Evolutionary conservation across 2,888 invertebrate species (phyloP), one percentile per base, ranked within the genome.

Genomic region (Noctua comes): DNA sequence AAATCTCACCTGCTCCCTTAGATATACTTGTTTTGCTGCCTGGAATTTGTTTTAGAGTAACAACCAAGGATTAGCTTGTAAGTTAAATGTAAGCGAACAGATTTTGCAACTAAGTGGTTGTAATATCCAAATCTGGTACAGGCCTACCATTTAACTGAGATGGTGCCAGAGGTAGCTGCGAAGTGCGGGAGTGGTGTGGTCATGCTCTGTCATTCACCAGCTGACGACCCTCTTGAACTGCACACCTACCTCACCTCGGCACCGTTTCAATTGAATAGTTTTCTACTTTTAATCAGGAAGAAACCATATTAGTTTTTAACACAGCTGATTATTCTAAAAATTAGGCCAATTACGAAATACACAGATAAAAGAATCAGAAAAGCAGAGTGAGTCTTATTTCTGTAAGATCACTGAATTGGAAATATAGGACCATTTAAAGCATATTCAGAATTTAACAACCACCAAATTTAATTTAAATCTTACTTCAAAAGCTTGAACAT

Each of bases 1-100:
- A 81, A 88, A 97, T 71, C 95, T 95, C 75, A 93, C 88, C 82
- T 96, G 95, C 81, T 97, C 96, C 54, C 92, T 91, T 62, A 88
- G 79, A 76, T 96, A 96, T 31, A 72, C 76, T 43, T 91, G 90
- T 91, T 93, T 91, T 2, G 93, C 68, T 43, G 92, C 89, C 96
- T 96, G 81, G 1, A 88, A 90, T 68, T 24, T 54, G 6, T 31
- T 74, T 59, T 10, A 57, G n/a, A 3, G 10, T 21, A 48, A 36
- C 16, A 64, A n/a, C 6, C 11, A 57, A 5, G n/a, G 3, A n/a
- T 27, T n/a, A 57, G 18, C 13, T 43, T n/a, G 16, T 43, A 24
- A 16, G 43, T 43, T 16, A 27, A 62, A 31, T 31, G 18, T 31
- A 31, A 18, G 11, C 0, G 1, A n/a, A 31, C 27, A 57, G 27